phyloP scores from a whole-genome alignment of 2,888 invertebrate genomes.

The Argyresthia goedartella region DNA sequence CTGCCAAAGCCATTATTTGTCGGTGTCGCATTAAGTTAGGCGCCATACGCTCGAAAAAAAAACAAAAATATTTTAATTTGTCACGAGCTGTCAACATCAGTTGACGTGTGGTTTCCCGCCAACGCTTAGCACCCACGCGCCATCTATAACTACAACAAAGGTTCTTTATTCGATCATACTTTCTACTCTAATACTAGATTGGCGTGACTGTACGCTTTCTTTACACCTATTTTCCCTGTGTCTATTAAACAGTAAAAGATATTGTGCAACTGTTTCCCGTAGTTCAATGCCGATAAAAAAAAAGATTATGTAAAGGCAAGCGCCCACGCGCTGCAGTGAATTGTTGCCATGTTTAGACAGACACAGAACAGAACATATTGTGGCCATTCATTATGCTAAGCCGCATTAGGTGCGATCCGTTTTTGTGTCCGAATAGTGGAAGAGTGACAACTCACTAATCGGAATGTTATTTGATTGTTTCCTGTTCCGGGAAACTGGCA shows the following conservation, averaged over 20 bases:
- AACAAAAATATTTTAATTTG: too few species aligned
- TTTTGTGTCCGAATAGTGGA: too few species aligned
- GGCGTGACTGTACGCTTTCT: neutral
- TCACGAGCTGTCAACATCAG: constrained; percentile 7
- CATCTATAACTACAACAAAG: constrained; percentile 4
- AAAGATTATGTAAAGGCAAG: neutral
- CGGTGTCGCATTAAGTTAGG: too few species aligned
- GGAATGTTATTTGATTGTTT: too few species aligned
- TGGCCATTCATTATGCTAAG: too few species aligned
- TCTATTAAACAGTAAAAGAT: neutral
- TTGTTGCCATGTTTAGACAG: constrained; percentile 3
- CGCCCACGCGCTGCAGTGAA: neutral
- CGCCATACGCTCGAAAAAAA: too few species aligned
- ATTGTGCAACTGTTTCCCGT: neutral
- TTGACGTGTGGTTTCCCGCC: constrained; percentile 30
- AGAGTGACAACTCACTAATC: too few species aligned
- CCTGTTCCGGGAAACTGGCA: too few species aligned
- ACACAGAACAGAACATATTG: neutral
- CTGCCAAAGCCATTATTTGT: too few species aligned
- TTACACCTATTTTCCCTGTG: neutral
- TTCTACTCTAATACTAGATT: constrained; percentile 6
- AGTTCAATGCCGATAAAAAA: neutral
- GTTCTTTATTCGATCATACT: constrained; percentile 9
- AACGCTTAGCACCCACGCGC: constrained; percentile 13
- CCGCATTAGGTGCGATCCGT: too few species aligned